Conservation (phyloP, 2,113 vertebrate genomes). For the Crotalus horridus region DNA sequence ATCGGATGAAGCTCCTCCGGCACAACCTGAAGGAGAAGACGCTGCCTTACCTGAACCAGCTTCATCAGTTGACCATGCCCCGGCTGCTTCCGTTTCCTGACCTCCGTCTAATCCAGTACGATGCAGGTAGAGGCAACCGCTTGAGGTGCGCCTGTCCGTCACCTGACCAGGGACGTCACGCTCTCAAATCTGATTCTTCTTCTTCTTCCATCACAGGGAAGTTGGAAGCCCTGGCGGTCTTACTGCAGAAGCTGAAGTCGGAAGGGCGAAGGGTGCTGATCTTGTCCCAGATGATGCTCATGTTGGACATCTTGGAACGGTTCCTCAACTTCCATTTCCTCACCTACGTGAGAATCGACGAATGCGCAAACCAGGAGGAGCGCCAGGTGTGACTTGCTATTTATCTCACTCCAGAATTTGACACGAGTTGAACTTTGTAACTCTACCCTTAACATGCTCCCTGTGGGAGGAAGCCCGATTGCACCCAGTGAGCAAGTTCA, state of each 20-base stretch:
- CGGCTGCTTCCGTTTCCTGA: conserved; percentile 78
- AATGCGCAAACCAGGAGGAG: conserved; percentile 83
- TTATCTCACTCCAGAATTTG: too few relatives aligned
- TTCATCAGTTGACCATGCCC: conserved; percentile 69
- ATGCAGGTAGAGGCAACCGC: conserved; percentile 80
- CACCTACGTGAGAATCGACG: conserved; percentile 88
- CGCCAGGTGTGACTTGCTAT: conserved; percentile 75
- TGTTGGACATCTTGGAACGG: conserved; percentile 88
- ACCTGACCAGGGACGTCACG: fast-evolving
- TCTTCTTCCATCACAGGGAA: conserved; percentile 76
- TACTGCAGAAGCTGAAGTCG: conserved; percentile 86
- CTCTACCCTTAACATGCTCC: neutral
- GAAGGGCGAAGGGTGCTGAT: conserved; percentile 91
- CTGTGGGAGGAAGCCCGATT: neutral
- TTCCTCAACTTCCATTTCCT: conserved; percentile 88
- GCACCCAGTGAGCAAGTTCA: neutral
- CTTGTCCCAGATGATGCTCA: conserved; percentile 89
- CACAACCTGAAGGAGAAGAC: conserved; percentile 69
- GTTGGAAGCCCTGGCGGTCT: conserved; percentile 88
- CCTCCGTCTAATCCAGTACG: conserved; percentile 86
- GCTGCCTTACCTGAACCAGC: conserved; percentile 70
- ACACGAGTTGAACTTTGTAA: neutral
- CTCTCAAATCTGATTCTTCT: neutral
- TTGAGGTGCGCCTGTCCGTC: too few relatives aligned
- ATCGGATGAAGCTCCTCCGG: conserved; percentile 73